phyloP scores from a whole-genome alignment of 1,140 invertebrate species.

The Cydia splendana region DNA sequence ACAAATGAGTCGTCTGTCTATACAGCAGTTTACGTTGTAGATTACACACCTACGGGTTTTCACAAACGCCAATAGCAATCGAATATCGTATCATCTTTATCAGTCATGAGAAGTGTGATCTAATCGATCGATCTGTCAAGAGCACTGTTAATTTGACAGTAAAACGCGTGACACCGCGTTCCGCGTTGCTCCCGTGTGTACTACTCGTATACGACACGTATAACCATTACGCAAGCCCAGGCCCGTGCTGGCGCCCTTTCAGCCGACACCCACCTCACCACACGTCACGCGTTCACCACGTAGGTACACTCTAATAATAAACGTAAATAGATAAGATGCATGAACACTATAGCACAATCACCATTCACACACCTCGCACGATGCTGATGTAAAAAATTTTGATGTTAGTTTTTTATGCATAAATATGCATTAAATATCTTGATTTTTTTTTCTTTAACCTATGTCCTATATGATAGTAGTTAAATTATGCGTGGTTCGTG shows the following conservation, averaged over 20 bases:
- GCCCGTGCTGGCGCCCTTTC: conserved; percentile 47
- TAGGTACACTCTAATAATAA: conserved; percentile 32
- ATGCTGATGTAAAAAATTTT: not conserved
- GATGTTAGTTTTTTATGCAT: too few relatives aligned
- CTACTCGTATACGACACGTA: conserved; percentile 35
- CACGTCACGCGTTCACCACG: conserved; percentile 37
- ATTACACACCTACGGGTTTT: not conserved
- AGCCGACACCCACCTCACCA: conserved; percentile 42
- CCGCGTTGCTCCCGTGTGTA: conserved; percentile 48
- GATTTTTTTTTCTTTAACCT: not conserved
- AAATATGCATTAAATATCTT: not conserved
- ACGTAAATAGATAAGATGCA: conserved; percentile 26
- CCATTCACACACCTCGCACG: conserved; percentile 7
- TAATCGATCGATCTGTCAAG: conserved; percentile 34
- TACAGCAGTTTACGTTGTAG: not conserved
- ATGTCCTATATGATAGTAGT: not conserved
- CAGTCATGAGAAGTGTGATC: conserved; percentile 45
- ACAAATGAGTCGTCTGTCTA: not conserved
- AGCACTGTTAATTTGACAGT: conserved; percentile 39
- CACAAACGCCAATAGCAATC: not conserved
- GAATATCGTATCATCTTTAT: conserved; percentile 9
- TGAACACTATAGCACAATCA: conserved; percentile 5
- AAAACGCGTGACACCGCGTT: conserved; percentile 40
- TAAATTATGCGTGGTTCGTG: not conserved
- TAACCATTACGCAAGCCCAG: conserved; percentile 40